Evolutionary conservation across 2,113 vertebrate genomes (phyloP).

Genomic region (Crotalus horridus): DNA sequence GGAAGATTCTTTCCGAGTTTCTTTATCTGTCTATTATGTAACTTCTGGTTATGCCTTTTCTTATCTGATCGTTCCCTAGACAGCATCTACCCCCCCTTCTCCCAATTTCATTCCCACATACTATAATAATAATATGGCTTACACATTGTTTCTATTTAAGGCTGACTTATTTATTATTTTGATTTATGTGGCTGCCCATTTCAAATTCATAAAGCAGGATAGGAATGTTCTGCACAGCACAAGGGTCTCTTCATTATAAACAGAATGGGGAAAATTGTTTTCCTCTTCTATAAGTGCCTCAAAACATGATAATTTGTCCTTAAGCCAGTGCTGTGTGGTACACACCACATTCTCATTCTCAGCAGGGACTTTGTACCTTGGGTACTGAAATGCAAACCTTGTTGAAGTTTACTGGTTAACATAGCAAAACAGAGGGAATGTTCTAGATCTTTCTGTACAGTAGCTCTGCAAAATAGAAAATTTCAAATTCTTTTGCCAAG

Average conservation of each 20-base stretch:
- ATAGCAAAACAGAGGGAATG: slow-evolving; percentile 60
- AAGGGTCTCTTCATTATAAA: neutral
- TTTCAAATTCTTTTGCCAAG: slow-evolving; percentile 49
- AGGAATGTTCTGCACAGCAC: neutral
- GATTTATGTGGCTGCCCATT: neutral
- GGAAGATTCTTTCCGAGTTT: neutral
- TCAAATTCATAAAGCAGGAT: neutral
- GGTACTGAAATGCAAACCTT: slow-evolving; percentile 62
- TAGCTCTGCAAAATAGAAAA: slow-evolving; percentile 37
- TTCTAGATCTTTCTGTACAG: slow-evolving; percentile 45
- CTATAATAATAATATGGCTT: neutral
- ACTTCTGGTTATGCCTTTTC: neutral
- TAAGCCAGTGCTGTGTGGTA: neutral
- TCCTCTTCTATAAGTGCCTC: neutral
- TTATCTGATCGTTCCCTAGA: neutral
- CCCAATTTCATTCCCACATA: neutral
- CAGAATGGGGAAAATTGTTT: neutral
- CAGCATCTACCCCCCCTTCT: neutral
- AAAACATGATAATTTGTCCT: neutral
- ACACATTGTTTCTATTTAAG: neutral
- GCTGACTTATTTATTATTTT: neutral
- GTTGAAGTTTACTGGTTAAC: slow-evolving; percentile 40
- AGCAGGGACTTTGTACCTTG: slow-evolving; percentile 57
- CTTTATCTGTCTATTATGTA: neutral
- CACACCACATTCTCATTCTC: slow-evolving; percentile 37